Conservation (phyloP, 2,888 invertebrate genomes). For the Hirudinaria manillensis region DNA sequence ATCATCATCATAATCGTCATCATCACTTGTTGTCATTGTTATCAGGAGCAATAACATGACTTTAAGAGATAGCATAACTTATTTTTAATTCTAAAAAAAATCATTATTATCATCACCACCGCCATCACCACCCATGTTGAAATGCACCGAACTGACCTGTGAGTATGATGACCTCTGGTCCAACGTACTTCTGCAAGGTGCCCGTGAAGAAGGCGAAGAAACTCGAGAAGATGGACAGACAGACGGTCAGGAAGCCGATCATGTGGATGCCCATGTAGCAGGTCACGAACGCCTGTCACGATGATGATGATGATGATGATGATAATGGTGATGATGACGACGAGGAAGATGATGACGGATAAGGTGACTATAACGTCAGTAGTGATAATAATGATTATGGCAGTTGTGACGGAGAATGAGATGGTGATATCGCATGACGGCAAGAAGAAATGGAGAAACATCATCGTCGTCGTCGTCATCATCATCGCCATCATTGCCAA, state of each 20-base stretch:
- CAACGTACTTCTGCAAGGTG: conserved; percentile 82
- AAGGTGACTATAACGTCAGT: not conserved
- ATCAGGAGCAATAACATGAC: too few species aligned
- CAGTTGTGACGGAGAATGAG: not conserved
- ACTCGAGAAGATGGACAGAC: conserved; percentile 88
- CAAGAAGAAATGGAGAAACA: not conserved
- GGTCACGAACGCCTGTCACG: conserved; percentile 47
- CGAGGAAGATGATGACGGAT: not conserved
- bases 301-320: not conserved
- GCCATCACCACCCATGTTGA: not conserved
- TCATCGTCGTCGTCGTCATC: not conserved
- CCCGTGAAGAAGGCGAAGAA: conserved; percentile 84
- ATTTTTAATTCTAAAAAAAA: too few species aligned
- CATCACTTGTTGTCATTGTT: too few species aligned
- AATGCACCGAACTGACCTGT: conserved; percentile 42
- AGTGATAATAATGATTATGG: not conserved
- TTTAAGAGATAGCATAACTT: too few species aligned
- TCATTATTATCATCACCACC: too few species aligned
- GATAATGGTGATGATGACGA: not conserved
- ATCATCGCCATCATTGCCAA: not conserved
- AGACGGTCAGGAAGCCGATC: conserved; percentile 94
- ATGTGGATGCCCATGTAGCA: conserved; percentile 67
- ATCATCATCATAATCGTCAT: too few species aligned
- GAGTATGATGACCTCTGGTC: conserved; percentile 71
- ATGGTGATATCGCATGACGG: not conserved